phyloP scores from a whole-genome alignment of 2,888 invertebrate species.

The Anagyrus pseudococci region DNA sequence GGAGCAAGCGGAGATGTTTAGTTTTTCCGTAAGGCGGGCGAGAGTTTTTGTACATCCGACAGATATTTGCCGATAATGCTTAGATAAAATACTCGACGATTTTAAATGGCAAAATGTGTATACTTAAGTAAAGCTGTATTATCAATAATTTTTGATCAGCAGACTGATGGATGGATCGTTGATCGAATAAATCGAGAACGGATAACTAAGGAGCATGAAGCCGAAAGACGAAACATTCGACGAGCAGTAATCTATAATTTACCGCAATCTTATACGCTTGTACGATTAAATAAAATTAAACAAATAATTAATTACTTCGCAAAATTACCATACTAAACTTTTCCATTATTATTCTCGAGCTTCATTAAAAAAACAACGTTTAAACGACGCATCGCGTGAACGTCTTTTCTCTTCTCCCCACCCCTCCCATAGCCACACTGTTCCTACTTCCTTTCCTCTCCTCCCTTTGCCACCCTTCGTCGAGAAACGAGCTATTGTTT shows the following conservation, averaged over 20 bases:
- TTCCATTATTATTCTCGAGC: not conserved
- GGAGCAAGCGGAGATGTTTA: slow-evolving; percentile 31
- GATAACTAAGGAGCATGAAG: too few species aligned
- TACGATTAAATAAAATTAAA: not conserved
- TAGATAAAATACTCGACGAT: slow-evolving; percentile 5
- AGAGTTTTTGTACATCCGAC: slow-evolving; percentile 21
- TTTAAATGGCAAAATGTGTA: slow-evolving; percentile 16
- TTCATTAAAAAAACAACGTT: not conserved
- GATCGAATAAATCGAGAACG: not conserved
- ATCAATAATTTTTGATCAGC: slow-evolving; percentile 21
- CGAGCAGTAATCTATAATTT: not conserved
- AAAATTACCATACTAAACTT: not conserved
- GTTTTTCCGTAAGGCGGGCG: slow-evolving; percentile 28
- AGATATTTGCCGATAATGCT: slow-evolving; percentile 4
- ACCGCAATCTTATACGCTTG: not conserved
- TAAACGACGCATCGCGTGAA: not conserved
- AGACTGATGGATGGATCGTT: slow-evolving; percentile 15
- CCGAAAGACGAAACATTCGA: not conserved
- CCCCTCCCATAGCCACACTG: too few species aligned
- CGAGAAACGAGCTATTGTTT: not conserved
- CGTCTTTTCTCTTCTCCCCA: not conserved
- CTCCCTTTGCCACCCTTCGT: not conserved
- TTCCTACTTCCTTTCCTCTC: too few species aligned
- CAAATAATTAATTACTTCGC: not conserved
- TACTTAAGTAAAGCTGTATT: slow-evolving; percentile 22